Evolutionary conservation across 2,888 invertebrate species (phyloP).

Genomic region (Epinotia bilunana): DNA sequence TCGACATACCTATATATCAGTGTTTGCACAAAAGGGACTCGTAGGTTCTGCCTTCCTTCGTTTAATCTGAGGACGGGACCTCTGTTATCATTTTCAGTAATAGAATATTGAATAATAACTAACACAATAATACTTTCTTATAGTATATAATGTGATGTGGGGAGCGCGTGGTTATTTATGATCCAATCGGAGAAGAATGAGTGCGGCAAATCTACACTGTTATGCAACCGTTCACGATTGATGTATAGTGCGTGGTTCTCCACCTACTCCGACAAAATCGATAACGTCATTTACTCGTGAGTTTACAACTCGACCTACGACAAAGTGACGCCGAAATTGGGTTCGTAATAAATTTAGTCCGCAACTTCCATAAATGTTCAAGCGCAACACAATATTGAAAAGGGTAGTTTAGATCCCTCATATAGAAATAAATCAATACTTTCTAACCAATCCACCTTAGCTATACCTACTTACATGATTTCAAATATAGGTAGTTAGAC

Average conservation of each 20-base stretch:
- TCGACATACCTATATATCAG: conserved; percentile 17
- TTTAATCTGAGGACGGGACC: conserved; percentile 28
- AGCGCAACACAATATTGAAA: not conserved
- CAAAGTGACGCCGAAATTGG: conserved; percentile 30
- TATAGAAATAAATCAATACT: not conserved
- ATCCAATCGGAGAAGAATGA: conserved; percentile 37
- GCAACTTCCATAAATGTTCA: not conserved
- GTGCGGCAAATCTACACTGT: conserved; percentile 29
- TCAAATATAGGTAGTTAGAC: not conserved
- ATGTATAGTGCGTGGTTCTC: conserved; percentile 35
- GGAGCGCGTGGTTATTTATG: conserved; percentile 34
- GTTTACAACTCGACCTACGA: conserved; percentile 15
- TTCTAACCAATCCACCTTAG: not conserved
- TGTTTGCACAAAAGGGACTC: conserved; percentile 35
- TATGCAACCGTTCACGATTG: conserved; percentile 36
- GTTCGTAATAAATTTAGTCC: conserved; percentile 5
- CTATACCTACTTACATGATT: not conserved
- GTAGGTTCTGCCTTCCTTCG: conserved; percentile 24
- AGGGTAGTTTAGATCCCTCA: not conserved
- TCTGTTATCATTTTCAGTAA: conserved; percentile 23
- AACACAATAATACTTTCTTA: conserved; percentile 15
- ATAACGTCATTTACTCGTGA: conserved; percentile 13
- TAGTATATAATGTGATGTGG: conserved; percentile 1
- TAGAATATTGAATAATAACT: conserved; percentile 26
- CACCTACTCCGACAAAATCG: conserved; percentile 30